Evolutionary conservation across 2,113 vertebrate species (phyloP).

Genomic region (Atherinomorus stipes): DNA sequence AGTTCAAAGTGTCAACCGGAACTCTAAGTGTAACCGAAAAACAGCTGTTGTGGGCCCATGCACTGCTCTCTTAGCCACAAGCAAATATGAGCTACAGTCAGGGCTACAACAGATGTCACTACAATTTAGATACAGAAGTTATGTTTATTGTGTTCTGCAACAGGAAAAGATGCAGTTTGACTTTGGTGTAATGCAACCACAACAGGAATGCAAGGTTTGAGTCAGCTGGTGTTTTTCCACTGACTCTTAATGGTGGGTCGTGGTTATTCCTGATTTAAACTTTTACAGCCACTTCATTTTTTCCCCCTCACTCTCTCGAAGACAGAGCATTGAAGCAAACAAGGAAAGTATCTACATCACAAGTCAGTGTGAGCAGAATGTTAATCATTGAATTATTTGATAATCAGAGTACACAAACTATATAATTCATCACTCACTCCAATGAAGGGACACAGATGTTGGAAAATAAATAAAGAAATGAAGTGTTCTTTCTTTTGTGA

Average conservation of each 20-base stretch:
- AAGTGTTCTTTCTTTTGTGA: neutral
- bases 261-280: slow-evolving; percentile 11
- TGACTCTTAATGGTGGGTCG: neutral
- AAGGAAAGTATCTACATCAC: slow-evolving; percentile 6
- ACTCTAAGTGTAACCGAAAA: slow-evolving; percentile 66
- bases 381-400: neutral
- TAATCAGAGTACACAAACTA: neutral
- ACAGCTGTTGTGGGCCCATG: slow-evolving; percentile 51
- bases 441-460: neutral
- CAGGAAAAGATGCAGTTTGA: neutral
- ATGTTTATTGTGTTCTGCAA: neutral
- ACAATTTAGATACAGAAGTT: slow-evolving; percentile 10
- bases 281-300: neutral
- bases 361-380: slow-evolving; percentile 10
- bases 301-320: no score
- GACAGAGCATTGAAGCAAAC: neutral
- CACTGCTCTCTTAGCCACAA: slow-evolving; percentile 23
- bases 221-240: slow-evolving; percentile 7
- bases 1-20: slow-evolving; percentile 24
- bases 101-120: slow-evolving; percentile 54
- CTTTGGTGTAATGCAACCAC: neutral
- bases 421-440: neutral
- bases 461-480: neutral
- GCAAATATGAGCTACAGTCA: slow-evolving; percentile 48
- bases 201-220: neutral